Evolutionary conservation across 2,888 invertebrate species (phyloP), one percentile per base, ranked within the genome.

Genomic region (Epinotia demarniana): DNA sequence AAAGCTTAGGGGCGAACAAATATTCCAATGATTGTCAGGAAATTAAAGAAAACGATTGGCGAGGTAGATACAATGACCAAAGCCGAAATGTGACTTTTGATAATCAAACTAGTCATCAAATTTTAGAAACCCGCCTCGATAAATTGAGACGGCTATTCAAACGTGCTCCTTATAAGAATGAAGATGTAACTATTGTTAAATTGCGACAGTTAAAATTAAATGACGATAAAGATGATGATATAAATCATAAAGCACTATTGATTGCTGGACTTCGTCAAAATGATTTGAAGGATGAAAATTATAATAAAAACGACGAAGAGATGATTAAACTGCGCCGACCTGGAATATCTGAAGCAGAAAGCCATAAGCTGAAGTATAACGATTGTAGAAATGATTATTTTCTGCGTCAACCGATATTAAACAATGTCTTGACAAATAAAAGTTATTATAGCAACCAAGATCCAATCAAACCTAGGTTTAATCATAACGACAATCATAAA

Each of bases 191-290:
- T 0, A 23, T 67, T 55, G 11, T 9, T 18, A 58, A 66, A 19
- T 33, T 60, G 12, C 58, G 66, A 2, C 33, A 73, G 16, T 60
- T 60, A 1, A 73, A 49, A 58, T 33, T 66, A 49, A 6, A 49
- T 49, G 27, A 46, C 18, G 16, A 68, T 49, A 6, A 16, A 5
- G 33, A 33, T 2, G 12, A 13, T 23, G 16, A 33, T 3, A 61
- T n/a, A 8, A 8, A 61, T 9, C 39, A 9, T 0, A 27, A 33
- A 6, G n/a, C 8, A 1, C 4, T 53, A 2, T 8, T 8, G 13
- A n/a, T 16, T n/a, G 8, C n/a, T n/a, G 53, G 5, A n/a, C 16
- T n/a, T 1, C 8, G n/a, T 16, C 61, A 61, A 6, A 5, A 27
- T 60, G 60, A 16, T 16, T 23, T 27, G 60, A 16, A 60, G 27